A percentile compares a stretch with the other conserved stretches of the same genome.
Evolutionary conservation across 2,888 invertebrate species (phyloP).

Genomic region (Leucophenga montana): DNA sequence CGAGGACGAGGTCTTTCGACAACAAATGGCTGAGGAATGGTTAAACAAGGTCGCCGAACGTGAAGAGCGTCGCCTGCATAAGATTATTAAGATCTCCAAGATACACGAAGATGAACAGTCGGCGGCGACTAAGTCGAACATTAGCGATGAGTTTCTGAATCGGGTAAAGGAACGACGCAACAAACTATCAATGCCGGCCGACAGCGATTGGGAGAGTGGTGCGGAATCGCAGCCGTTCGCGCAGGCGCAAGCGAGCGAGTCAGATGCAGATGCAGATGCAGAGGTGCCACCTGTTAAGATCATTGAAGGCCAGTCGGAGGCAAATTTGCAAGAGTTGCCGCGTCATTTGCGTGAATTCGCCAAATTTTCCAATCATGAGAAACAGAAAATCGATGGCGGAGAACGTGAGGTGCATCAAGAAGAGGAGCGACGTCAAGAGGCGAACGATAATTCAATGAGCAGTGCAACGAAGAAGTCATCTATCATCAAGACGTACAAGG

Average conservation of each 20-base stretch:
- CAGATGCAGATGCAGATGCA: conserved; percentile 45
- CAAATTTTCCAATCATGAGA: conserved; percentile 72
- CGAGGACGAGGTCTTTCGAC: conserved; percentile 83
- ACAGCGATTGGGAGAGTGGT: conserved; percentile 79
- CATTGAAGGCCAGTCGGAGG: conserved; percentile 78
- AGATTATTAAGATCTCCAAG: conserved; percentile 85
- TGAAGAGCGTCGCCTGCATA: conserved; percentile 84
- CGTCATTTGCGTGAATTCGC: conserved; percentile 87
- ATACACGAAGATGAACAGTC: conserved; percentile 64
- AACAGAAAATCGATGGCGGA: conserved; percentile 58
- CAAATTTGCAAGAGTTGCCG: conserved; percentile 80
- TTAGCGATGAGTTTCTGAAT: conserved; percentile 85
- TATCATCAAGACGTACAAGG: conserved; percentile 68
- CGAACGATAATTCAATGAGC: conserved; percentile 63
- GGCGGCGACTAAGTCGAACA: conserved; percentile 62
- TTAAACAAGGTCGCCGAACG: conserved; percentile 84
- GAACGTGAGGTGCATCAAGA: conserved; percentile 59
- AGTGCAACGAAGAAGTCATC: conserved; percentile 66
- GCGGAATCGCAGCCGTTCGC: conserved; percentile 74
- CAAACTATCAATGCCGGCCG: conserved; percentile 79
- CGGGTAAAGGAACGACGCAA: conserved; percentile 82
- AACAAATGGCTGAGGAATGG: conserved; percentile 90
- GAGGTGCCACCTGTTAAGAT: conserved; percentile 77
- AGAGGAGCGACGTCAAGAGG: conserved; percentile 63
- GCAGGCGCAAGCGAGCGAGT: conserved; percentile 56